Evolutionary conservation across 2,888 invertebrate genomes (phyloP), one percentile per base, ranked within the genome.

Genomic region (Operophtera brumata): DNA sequence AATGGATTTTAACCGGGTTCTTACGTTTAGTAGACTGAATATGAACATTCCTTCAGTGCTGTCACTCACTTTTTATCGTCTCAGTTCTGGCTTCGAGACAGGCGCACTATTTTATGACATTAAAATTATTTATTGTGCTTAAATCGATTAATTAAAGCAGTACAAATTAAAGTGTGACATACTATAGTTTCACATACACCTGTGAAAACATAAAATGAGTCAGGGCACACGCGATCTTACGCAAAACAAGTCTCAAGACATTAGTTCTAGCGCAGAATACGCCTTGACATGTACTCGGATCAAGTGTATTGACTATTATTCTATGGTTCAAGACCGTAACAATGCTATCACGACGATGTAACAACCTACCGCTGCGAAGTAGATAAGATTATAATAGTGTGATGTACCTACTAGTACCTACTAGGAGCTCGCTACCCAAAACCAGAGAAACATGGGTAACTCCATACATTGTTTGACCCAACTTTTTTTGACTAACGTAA

Each of bases 121-220:
- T 25, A 30, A 54, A 48, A 43, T 20, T 45, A 8, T 44, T 54
- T 47, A 57, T 45, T 47, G 44, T 28, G 14, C 35, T 35, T 25
- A n/a, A 26, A 45, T 47, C 25, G 39, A 50, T 39, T 50, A 47
- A 43, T 51, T 40, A 44, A 32, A 20, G 20, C n/a, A 51, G 40
- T 47, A 61, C 52, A 47, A 58, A 53, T 46, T 13, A 54, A 60
- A 59, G 54, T 59, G 59, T 62, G 60, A 57, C 55, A 59, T 56
- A 52, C 58, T 55, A 46, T 47, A 59, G 59, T 61, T 61, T 58
- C 40, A 60, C 46, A 54, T 63, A 45, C 66, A 66, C 62, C 62
- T 66, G 66, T 62, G 57, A 65, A 62, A 64, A 65, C 60, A 64
- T 54, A 52, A 55, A 50, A 61, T 62, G 63, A 63, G 54, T 63